A percentile compares a stretch with the other conserved stretches of the same genome.
Evolutionary conservation across 2,888 invertebrate species (phyloP).

Genomic region (Tachina grossa): DNA sequence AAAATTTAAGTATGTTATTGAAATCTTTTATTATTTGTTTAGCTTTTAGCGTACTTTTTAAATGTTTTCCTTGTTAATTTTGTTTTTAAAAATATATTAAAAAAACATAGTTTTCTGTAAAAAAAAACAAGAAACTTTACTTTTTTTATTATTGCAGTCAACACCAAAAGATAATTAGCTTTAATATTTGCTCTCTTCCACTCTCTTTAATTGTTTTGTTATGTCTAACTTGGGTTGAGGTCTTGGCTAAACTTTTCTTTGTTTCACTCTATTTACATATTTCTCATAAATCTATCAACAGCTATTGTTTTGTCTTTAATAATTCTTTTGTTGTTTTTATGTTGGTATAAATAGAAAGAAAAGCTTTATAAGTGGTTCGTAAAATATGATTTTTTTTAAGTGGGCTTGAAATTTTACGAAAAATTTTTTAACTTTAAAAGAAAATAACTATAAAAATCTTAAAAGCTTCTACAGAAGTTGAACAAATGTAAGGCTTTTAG

Average conservation of each 20-base stretch:
- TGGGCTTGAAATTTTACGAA: too few relatives aligned
- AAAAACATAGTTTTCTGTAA: slow-evolving; percentile 71
- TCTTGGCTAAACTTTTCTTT: slow-evolving; percentile 47
- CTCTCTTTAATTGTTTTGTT: slow-evolving; percentile 34
- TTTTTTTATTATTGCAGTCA: slow-evolving; percentile 61
- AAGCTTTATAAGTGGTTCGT: slow-evolving; percentile 1
- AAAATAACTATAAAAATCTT: too few relatives aligned
- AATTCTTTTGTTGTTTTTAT: background rate
- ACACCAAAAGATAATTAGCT: slow-evolving; percentile 48
- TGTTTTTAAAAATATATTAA: slow-evolving; percentile 67
- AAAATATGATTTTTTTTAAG: too few relatives aligned
- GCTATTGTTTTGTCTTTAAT: background rate
- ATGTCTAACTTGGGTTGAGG: slow-evolving; percentile 58
- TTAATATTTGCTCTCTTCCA: slow-evolving; percentile 42
- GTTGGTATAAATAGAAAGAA: background rate
- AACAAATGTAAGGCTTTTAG: too few relatives aligned
- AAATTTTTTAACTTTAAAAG: too few relatives aligned
- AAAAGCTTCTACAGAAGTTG: too few relatives aligned
- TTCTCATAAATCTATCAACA: slow-evolving; percentile 22
- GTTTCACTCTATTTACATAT: slow-evolving; percentile 24
- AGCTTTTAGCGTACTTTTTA: slow-evolving; percentile 66
- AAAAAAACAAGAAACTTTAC: slow-evolving; percentile 70
- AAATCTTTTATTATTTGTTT: slow-evolving; percentile 69
- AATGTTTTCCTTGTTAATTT: slow-evolving; percentile 71
- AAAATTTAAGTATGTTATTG: slow-evolving; percentile 64